Evolutionary conservation across 2,113 vertebrate species (phyloP).

Genomic region (Pygathrix nemaeus): DNA sequence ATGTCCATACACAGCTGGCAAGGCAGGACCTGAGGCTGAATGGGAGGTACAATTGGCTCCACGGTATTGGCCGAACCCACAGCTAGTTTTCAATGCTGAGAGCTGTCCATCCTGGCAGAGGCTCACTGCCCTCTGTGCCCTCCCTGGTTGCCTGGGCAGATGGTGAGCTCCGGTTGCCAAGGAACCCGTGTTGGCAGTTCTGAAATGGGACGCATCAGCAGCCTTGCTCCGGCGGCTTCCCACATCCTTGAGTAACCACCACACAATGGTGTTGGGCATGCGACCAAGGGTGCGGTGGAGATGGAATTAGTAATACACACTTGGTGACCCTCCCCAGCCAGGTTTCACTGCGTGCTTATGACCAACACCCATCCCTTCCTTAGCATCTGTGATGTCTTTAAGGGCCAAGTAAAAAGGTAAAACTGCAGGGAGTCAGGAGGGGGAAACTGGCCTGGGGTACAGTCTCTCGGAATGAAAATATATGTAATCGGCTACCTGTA

Average conservation of each 20-base stretch:
- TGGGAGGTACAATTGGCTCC: neutral
- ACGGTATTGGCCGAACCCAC: fast-evolving
- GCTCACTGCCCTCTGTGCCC: neutral
- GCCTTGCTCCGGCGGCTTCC: neutral
- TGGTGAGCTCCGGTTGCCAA: neutral
- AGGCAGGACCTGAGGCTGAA: neutral
- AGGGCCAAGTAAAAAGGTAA: neutral
- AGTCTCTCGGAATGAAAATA: neutral
- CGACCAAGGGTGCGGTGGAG: constrained; percentile 18
- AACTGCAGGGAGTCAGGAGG: neutral
- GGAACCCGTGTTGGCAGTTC: neutral
- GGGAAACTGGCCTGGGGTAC: fast-evolving
- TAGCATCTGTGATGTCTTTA: neutral
- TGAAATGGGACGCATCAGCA: neutral
- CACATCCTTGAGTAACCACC: constrained; percentile 15
- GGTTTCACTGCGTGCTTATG: constrained; percentile 31
- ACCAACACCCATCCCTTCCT: neutral
- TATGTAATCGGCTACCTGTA: constrained; percentile 41
- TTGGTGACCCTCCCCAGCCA: constrained; percentile 6
- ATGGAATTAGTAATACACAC: neutral
- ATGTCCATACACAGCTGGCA: neutral
- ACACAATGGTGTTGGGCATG: neutral
- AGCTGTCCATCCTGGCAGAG: neutral
- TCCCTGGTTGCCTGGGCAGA: neutral
- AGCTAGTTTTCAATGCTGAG: neutral